These are phyloP conservation scores for Agriotes lineatus DNA, from an alignment of 2,888 invertebrate species.

Conservation along the genomic window DNA sequence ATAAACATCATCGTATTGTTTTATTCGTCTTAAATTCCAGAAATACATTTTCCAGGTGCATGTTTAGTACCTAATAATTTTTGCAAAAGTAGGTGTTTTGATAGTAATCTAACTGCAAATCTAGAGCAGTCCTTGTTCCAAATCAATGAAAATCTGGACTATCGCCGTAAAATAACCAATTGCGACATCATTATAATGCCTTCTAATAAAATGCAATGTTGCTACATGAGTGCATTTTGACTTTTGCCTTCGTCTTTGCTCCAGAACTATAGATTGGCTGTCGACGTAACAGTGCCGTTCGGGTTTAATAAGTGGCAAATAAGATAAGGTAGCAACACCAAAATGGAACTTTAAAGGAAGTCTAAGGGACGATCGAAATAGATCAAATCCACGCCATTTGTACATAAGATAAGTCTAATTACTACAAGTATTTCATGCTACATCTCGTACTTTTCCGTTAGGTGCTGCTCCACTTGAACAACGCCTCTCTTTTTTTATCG, in stretches of 20 bases:
- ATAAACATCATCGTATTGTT: too few species aligned
- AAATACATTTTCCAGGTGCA: too few species aligned
- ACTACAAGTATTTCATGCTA: conserved; percentile 13
- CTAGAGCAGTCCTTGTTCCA: conserved; percentile 5
- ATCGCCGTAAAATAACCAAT: background rate
- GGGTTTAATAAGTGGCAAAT: background rate
- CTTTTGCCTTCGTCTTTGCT: too few species aligned
- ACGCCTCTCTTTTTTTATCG: background rate
- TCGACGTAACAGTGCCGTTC: background rate
- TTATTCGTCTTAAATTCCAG: too few species aligned
- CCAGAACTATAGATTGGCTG: too few species aligned
- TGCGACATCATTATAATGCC: too few species aligned
- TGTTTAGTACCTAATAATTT: background rate
- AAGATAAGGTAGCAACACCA: conserved; percentile 7
- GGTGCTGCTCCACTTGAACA: conserved; percentile 3
- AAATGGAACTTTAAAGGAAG: conserved; percentile 4
- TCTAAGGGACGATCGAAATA: conserved; percentile 20
- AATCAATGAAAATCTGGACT: background rate
- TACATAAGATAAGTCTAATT: conserved; percentile 24
- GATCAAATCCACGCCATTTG: conserved; percentile 23
- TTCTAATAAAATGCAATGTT: too few species aligned
- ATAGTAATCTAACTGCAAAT: background rate
- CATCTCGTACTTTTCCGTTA: conserved; percentile 1
- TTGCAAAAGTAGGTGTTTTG: background rate
- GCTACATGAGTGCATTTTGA: background rate